phyloP scores from a whole-genome alignment of 30 jellyfish, hydroid and myxozoan species.

The Hydractinia echinata region DNA sequence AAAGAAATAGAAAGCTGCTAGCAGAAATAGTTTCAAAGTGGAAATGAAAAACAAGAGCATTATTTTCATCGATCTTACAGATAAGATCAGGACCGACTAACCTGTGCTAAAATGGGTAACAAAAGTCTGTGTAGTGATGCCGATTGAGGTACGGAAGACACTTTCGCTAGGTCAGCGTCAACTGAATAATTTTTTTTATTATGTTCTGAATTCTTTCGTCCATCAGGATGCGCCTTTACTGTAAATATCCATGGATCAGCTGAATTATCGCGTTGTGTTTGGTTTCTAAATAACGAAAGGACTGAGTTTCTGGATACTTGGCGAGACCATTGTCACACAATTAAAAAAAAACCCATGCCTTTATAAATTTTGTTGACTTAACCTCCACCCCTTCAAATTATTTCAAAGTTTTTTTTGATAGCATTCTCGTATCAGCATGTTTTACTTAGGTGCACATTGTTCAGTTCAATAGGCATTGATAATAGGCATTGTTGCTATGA shows the following conservation, averaged over 20 bases:
- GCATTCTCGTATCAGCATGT: too few species aligned
- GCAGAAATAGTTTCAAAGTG: conserved; percentile 6
- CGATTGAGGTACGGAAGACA: conserved; percentile 74
- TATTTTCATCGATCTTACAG: too few species aligned
- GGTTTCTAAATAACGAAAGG: not conserved
- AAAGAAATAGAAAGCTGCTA: not conserved
- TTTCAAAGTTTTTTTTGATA: too few species aligned
- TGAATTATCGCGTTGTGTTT: conserved; percentile 1
- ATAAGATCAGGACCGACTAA: conserved; percentile 13
- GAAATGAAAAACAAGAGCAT: not conserved
- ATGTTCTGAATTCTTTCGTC: not conserved
- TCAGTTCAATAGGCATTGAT: too few species aligned
- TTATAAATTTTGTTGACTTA: too few species aligned
- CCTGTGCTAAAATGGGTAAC: conserved; percentile 88
- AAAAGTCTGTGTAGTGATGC: conserved; percentile 64
- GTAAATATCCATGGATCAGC: conserved; percentile 36
- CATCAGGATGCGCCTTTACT: conserved; percentile 12
- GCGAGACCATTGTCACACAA: too few species aligned
- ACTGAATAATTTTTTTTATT: not conserved
- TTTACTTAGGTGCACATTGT: too few species aligned
- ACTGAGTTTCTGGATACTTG: too few species aligned
- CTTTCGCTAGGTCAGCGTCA: conserved; percentile 16
- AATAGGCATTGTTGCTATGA: too few species aligned
- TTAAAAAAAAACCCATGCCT: too few species aligned
- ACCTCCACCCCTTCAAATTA: too few species aligned